Evolutionary conservation across 2,113 vertebrate species (phyloP).

Genomic region (Myxocyprinus asiaticus): DNA sequence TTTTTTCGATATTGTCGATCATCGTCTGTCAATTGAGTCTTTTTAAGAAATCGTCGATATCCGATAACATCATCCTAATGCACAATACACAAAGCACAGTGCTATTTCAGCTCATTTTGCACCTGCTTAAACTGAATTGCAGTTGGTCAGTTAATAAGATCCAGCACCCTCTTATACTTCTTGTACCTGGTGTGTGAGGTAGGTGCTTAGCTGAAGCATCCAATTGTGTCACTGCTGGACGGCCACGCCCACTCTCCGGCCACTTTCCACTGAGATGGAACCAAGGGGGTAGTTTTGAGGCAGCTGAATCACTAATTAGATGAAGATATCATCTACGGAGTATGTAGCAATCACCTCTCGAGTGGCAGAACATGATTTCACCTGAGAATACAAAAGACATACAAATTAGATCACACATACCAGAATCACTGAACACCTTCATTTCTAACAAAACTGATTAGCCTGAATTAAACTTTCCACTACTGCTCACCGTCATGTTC

Average conservation of each 20-base stretch:
- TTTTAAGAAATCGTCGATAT: too few relatives aligned
- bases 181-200: slow-evolving; percentile 93
- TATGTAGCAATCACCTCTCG: slow-evolving; percentile 96
- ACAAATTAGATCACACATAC: background rate
- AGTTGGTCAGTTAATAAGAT: too few relatives aligned
- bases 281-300: slow-evolving; percentile 92
- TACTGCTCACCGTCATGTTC: slow-evolving; percentile 88
- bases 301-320: slow-evolving; percentile 94
- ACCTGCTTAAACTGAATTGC: too few relatives aligned
- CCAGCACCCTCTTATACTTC: too few relatives aligned
- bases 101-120: too few relatives aligned
- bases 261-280: slow-evolving; percentile 91
- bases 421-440: background rate
- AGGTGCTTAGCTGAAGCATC: slow-evolving; percentile 97
- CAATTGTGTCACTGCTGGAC: slow-evolving; percentile 98
- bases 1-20: too few relatives aligned
- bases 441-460: too few relatives aligned
- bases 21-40: too few relatives aligned
- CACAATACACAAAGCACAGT: too few relatives aligned
- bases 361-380: slow-evolving; percentile 90
- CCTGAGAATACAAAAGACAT: slow-evolving; percentile 70
- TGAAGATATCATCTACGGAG: slow-evolving; percentile 94
- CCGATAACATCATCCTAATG: too few relatives aligned
- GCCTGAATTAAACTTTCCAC: background rate
- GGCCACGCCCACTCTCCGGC: slow-evolving; percentile 92